Evolutionary conservation across 2,797 vertebrate genomes (phyloP).

Genomic region (Craterocephalus amniculus): DNA sequence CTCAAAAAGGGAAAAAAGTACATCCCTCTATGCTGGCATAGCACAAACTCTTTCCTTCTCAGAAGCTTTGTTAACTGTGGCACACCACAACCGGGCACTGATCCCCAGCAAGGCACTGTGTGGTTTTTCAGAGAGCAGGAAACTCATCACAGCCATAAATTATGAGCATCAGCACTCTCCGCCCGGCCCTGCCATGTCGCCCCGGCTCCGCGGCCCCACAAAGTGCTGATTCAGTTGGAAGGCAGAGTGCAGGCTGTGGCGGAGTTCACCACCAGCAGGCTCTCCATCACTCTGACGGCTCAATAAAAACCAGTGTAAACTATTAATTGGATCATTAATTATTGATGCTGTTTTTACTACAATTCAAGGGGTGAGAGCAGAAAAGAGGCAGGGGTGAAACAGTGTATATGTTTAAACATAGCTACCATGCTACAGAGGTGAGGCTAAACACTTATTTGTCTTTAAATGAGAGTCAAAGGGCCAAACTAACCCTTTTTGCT

Average conservation of each 20-base stretch:
- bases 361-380: conserved; percentile 68
- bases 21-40: not conserved
- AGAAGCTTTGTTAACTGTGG: conserved; percentile 69
- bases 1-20: conserved; percentile 24
- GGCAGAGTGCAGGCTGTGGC: conserved; percentile 62
- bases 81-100: conserved; percentile 64
- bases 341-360: conserved; percentile 86
- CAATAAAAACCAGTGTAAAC: conserved; percentile 90
- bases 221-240: conserved; percentile 85
- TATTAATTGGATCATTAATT: conserved; percentile 92
- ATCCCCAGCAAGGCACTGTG: conserved; percentile 58
- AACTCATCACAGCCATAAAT: conserved; percentile 78
- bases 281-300: conserved; percentile 89
- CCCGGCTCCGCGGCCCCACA: conserved; percentile 59
- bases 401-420: conserved; percentile 70
- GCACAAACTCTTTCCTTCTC: conserved; percentile 32
- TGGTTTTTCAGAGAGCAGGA: conserved; percentile 75
- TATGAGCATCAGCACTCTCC: conserved; percentile 77
- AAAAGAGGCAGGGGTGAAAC: conserved; percentile 68
- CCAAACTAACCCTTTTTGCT: not conserved
- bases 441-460: conserved; percentile 15
- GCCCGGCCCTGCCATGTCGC: conserved; percentile 60
- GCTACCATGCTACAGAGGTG: conserved; percentile 46
- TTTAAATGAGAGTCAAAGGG: conserved; percentile 4
- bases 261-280: conserved; percentile 71